Percentiles rank a stretch among this genome's conserved stretches.
These are phyloP conservation scores for Ciconia nigra DNA, from an alignment of 2,797 vertebrate species.

Conservation along the genomic window DNA sequence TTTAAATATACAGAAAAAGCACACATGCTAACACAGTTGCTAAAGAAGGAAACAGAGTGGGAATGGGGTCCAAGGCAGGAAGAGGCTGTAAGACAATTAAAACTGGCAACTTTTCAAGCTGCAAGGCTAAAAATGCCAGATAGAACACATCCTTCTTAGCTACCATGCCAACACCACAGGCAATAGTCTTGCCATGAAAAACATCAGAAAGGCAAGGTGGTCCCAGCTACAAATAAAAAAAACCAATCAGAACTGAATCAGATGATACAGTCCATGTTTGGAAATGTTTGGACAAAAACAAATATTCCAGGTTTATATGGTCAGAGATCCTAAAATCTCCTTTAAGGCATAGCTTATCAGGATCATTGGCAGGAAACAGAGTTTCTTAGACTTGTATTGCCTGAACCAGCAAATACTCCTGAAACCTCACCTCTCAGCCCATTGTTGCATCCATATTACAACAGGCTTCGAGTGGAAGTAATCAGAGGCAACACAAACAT, in stretches of 20 bases:
- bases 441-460: not conserved
- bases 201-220: not conserved
- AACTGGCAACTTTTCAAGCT: not conserved
- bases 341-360: not conserved
- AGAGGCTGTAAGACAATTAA: not conserved
- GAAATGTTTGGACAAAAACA: not conserved
- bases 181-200: not conserved
- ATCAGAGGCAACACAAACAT: not conserved
- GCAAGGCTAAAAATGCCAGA: not conserved
- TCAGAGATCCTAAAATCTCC: not conserved
- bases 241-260: not conserved
- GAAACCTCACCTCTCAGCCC: not conserved
- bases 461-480: not conserved
- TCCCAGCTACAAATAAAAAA: not conserved
- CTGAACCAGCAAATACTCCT: not conserved
- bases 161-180: not conserved
- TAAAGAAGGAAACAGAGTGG: not conserved
- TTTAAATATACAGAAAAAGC: not conserved
- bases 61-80: not conserved
- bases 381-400: not conserved
- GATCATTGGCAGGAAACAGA: not conserved
- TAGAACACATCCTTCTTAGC: not conserved
- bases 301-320: not conserved
- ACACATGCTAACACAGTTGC: not conserved
- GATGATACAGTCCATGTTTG: not conserved